Evolutionary conservation across 2,113 vertebrate species (phyloP), one percentile per base, ranked within the genome.

Genomic region (Hippocampus guttulatus): DNA sequence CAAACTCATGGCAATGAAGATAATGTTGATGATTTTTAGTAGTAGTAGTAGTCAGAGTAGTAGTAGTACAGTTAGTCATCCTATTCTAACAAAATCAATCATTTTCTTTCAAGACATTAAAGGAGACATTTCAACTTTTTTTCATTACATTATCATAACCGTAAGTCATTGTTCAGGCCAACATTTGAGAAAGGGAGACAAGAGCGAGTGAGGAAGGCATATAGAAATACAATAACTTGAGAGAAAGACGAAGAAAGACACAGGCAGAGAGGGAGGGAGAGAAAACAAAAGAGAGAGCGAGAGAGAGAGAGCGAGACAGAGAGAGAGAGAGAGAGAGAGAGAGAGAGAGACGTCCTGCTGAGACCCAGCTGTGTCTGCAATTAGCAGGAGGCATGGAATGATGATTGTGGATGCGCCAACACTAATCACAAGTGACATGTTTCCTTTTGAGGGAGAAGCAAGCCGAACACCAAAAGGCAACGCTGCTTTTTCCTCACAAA

Each of bases 291-390:
- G 33, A 38, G 33, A 38, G 33, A 38, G 33, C 0, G 33, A 38
- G 33, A 38, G 33, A 38, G 33, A 33, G 30, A 27, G 47, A 41
- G 65, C 21, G 63, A 4, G 70, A 9, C 30, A 11, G 70, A 15
- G 64, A 27, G 41, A 45, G 51, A 30, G 27, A 58, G 52, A 30
- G 64, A 20, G 52, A 49, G 64, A 45, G 23, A 47, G 67, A 67
- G 68, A 61, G 71, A n/a, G 55, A 69, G 49, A 55, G 61, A 45
- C 58, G 87, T 92, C 95, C 95, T 85, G 95, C 94, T 98, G 96
- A 92, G 95, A 93, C 92, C 97, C 97, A 99, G 96, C 97, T 99
- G 96, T 98, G 96, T 94, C 94, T 94, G 95, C 96, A 98, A 98
- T 98, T 98, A 99, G 95, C 95, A 94, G 95, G 95, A 97, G 95